Evolutionary conservation across 2,113 vertebrate genomes (phyloP).

Genomic region (Xenopus tropicalis): DNA sequence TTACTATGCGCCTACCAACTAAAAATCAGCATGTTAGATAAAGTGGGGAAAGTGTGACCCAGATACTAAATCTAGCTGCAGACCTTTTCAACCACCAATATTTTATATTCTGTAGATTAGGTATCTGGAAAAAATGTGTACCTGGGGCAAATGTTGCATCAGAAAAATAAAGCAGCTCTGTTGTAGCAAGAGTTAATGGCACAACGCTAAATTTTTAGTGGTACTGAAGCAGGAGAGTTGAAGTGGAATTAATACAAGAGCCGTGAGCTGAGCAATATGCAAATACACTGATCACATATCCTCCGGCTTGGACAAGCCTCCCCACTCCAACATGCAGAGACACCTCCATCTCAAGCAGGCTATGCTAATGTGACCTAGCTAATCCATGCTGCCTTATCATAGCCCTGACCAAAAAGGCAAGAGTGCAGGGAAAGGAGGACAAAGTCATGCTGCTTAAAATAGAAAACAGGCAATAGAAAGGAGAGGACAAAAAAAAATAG

Average conservation of each 20-base stretch:
- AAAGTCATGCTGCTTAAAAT: not conserved
- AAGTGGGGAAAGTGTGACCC: too few relatives aligned
- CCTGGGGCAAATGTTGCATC: not conserved
- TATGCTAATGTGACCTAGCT: constrained; percentile 45
- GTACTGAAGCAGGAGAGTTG: constrained; percentile 39
- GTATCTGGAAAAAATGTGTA: too few relatives aligned
- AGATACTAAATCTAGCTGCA: too few relatives aligned
- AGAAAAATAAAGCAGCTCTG: constrained; percentile 11
- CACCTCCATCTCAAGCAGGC: constrained; percentile 31
- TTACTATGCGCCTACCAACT: too few relatives aligned
- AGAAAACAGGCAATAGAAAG: not conserved
- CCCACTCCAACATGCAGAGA: constrained; percentile 23
- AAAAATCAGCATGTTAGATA: too few relatives aligned
- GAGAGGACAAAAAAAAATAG: not conserved
- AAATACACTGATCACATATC: constrained; percentile 45
- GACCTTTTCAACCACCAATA: too few relatives aligned
- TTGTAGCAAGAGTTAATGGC: constrained; percentile 34
- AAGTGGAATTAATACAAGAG: constrained; percentile 41
- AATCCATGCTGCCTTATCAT: constrained; percentile 34
- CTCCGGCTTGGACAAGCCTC: constrained; percentile 28
- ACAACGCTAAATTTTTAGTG: constrained; percentile 42
- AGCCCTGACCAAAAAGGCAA: constrained; percentile 30
- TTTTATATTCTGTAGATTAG: too few relatives aligned
- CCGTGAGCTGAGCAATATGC: constrained; percentile 39
- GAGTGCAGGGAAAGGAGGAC: constrained; percentile 10